A percentile compares a stretch with the other conserved stretches of the same genome.
Conservation (phyloP, 2,113 vertebrate genomes). For the Scophthalmus maximus region DNA sequence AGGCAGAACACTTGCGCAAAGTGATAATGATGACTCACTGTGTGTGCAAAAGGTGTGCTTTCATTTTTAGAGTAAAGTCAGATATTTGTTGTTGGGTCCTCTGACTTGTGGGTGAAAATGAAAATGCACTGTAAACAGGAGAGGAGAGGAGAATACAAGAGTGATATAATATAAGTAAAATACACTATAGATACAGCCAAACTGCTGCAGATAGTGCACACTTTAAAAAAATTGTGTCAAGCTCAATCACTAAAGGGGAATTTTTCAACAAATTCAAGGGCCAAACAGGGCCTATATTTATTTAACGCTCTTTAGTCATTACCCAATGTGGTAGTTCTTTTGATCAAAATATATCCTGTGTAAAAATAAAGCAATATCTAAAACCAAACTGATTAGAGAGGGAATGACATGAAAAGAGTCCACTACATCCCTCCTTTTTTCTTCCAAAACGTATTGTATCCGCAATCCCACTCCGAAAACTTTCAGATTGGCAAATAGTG, state of each 20-base stretch:
- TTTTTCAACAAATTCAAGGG: not conserved
- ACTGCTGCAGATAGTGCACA: not conserved
- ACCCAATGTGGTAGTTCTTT: not conserved
- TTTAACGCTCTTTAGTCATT: not conserved
- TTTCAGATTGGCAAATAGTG: not conserved
- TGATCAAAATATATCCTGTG: not conserved
- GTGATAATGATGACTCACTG: not conserved
- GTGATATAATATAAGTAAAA: not conserved
- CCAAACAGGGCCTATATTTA: not conserved
- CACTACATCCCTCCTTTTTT: not conserved
- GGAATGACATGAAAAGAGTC: not conserved
- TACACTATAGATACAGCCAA: not conserved
- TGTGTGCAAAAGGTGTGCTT: constrained; percentile 1
- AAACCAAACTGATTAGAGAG: too few relatives aligned
- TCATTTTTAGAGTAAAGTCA: not conserved
- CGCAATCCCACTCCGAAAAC: too few relatives aligned
- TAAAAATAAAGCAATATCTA: not conserved
- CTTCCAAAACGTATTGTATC: not conserved
- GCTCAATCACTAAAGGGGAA: not conserved
- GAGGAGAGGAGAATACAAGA: not conserved
- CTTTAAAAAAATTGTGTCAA: not conserved
- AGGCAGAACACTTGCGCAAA: not conserved
- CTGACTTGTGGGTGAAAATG: not conserved
- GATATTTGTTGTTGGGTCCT: not conserved
- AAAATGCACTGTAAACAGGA: not conserved